Evolutionary conservation across 2,888 invertebrate genomes (phyloP).

Genomic region (Drosophila subquinaria): DNA sequence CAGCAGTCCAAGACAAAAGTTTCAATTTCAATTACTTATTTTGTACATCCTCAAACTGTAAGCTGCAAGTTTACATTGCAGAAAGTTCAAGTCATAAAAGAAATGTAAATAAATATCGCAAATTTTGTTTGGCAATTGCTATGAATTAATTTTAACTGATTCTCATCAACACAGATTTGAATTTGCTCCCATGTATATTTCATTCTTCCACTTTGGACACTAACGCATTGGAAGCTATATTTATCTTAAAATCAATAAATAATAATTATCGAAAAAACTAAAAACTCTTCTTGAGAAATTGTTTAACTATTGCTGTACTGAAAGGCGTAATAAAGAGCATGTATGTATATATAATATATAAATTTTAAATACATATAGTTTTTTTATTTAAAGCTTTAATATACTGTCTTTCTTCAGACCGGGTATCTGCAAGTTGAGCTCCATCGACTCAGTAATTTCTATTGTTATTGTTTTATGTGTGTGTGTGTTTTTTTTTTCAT

Average conservation of each 20-base stretch:
- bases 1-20: background rate
- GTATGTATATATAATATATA: too few relatives aligned
- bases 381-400: too few relatives aligned
- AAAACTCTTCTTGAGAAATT: background rate
- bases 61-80: background rate
- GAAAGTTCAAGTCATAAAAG: background rate
- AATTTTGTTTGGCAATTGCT: background rate
- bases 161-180: background rate
- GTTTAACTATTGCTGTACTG: background rate
- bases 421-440: constrained; percentile 3
- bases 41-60: background rate
- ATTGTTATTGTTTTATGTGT: constrained; percentile 4
- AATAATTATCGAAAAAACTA: background rate
- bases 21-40: background rate
- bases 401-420: background rate
- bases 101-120: background rate
- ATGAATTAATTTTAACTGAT: background rate
- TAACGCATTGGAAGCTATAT: too few relatives aligned
- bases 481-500: constrained; percentile 1
- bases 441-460: background rate
- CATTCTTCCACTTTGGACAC: too few relatives aligned
- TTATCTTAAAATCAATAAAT: too few relatives aligned
- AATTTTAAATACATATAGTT: background rate
- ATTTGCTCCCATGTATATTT: too few relatives aligned
- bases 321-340: too few relatives aligned